Evolutionary conservation across 2,888 invertebrate species (phyloP), one percentile per base, ranked within the genome.

Genomic region (Pandemis corylana): DNA sequence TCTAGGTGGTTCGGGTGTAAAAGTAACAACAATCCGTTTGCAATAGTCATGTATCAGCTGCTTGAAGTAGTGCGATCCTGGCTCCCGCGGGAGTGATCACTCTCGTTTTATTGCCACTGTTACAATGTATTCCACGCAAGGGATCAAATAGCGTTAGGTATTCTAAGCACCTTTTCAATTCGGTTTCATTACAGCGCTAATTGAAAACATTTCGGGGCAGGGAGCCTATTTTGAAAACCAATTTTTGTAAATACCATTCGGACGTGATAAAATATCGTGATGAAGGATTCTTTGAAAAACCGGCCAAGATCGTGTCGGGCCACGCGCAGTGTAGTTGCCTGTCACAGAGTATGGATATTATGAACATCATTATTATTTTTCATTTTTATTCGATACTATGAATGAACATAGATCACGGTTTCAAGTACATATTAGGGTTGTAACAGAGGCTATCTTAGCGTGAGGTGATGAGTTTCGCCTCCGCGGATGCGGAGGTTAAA

Each of bases 11-110:
- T 15, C 49, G 41, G 56, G 6, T 62, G 20, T 65, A 75, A 66
- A 70, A 71, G 76, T 71, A 78, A 77, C 69, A 70, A 71, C 79
- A 80, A 77, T 79, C 79, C 77, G 80, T 78, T 42, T 49, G 49
- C 63, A 70, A 63, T 76, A 79, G 76, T 78, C 81, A 83, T 83
- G 84, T 83, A 83, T 83, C 83, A 84, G 46, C 46, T 81, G 77
- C 78, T 82, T 81, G 81, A 83, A 80, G 81, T 82, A 80, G 80
- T 78, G 80, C 80, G 77, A 77, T 78, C 75, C 76, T 77, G 76
- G 72, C 75, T 80, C 82, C 77, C 81, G 61, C 66, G 80, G 80
- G 80, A 76, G 77, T 79, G 80, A 85, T 83, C 84, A 83, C 81
- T 80, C 79, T 80, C 78, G 76, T 71, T 81, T 81, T 80, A 81